These are phyloP conservation scores for Pissodes strobi DNA, from an alignment of 1,140 invertebrate genomes.

Conservation along the genomic window DNA sequence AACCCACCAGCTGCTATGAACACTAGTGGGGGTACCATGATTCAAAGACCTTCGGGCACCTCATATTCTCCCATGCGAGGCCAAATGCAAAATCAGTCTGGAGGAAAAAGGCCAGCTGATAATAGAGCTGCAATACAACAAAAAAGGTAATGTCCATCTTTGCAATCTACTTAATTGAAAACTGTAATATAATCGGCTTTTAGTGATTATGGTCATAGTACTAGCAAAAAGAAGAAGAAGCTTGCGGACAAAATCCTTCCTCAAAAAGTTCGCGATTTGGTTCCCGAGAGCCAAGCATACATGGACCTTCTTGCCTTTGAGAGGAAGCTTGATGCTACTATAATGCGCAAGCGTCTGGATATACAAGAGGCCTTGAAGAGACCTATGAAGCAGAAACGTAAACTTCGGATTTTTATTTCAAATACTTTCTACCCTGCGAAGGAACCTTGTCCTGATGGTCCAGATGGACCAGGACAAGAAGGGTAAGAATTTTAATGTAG, in stretches of 20 bases:
- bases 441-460: constrained; percentile 70
- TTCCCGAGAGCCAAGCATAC: constrained; percentile 98
- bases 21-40: constrained; percentile 62
- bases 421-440: constrained; percentile 98
- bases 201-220: constrained; percentile 67
- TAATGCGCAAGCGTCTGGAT: constrained; percentile 97
- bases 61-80: constrained; percentile 64
- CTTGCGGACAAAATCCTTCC: constrained; percentile 96
- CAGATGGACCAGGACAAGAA: constrained; percentile 60
- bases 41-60: constrained; percentile 61
- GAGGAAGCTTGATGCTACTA: constrained; percentile 96
- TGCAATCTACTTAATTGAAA: no score
- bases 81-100: constrained; percentile 60
- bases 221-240: constrained; percentile 93
- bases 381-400: constrained; percentile 96
- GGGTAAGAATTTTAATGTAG: constrained; percentile 42
- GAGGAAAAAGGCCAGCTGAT: constrained; percentile 66
- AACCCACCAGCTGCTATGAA: constrained; percentile 62
- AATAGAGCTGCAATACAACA: constrained; percentile 64
- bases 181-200: no score
- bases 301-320: constrained; percentile 99
- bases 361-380: constrained; percentile 98
- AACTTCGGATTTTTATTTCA: constrained; percentile 98
- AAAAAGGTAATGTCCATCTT: no score
- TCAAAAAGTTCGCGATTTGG: constrained; percentile 95